Conservation (phyloP, 2,797 vertebrate species). For the Lithobates sylvaticus region DNA sequence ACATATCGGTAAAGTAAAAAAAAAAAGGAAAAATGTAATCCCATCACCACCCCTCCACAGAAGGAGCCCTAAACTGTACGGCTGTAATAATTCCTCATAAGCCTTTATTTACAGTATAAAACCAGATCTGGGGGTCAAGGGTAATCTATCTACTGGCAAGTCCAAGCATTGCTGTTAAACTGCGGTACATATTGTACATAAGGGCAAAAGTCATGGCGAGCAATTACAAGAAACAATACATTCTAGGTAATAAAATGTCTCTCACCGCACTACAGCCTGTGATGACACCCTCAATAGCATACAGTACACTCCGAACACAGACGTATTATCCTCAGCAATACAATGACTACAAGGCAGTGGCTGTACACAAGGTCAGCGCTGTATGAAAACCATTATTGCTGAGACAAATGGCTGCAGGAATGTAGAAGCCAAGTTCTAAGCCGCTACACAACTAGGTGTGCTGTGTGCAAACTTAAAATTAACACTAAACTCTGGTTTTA, state of each 20-base stretch:
- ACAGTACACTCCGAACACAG: neutral
- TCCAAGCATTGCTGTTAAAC: neutral
- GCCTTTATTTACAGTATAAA: neutral
- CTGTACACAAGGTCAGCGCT: neutral
- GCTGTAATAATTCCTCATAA: neutral
- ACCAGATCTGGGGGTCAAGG: neutral
- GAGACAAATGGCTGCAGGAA: neutral
- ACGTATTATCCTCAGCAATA: neutral
- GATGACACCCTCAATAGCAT: neutral
- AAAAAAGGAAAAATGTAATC: too few relatives aligned
- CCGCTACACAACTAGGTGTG: neutral
- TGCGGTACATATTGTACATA: neutral
- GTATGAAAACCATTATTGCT: neutral
- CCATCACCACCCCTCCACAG: too few relatives aligned
- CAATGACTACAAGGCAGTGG: constrained; percentile 1
- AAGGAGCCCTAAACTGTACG: neutral
- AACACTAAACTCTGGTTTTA: neutral
- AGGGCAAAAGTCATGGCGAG: neutral
- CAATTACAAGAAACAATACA: constrained; percentile 16
- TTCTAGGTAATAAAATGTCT: neutral
- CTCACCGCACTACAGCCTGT: neutral
- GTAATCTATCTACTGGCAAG: neutral
- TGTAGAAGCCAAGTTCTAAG: neutral
- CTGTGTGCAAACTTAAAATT: neutral
- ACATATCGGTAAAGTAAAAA: too few relatives aligned